Base-by-base conservation (phyloP, 1,140 invertebrate genomes). In the Eufriesea mexicana region DNA sequence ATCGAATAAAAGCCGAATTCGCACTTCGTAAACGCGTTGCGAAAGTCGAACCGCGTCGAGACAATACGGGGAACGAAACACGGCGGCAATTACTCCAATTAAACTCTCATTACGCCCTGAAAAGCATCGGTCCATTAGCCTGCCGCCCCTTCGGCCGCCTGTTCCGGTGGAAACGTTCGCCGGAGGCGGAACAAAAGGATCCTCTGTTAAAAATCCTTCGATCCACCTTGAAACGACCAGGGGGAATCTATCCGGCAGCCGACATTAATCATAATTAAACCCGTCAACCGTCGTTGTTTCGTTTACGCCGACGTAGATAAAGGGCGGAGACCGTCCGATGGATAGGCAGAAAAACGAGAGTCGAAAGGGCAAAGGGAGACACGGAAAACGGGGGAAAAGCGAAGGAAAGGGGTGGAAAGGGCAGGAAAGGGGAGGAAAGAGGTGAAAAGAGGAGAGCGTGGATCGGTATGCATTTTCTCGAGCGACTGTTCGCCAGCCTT, bases 221-320 rank as follows among this genome's bases (percentile, higher is more conserved):
- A 71, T 71, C 54, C 76, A 35, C 62, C 74, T 66, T 51, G 68
- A 28, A 47, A 28, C n/a, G 25, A 55, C 20, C 66, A 47, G 45
- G 0, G 66, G 16, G 14, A 25, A 28, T 45, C 20, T 20, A 45
- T 59, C n/a, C n/a, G 9, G 28, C 42, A 14, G 54, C 5, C 35
- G 16, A 20, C 71, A 74, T 74, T 74, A 74, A 74, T 74, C 71
- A 74, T 74, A 74, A 74, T 61, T 74, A 59, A 59, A 59, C 23
- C 71, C 47, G 35, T 72, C 20, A 23, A 35, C 12, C 54, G 54
- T 35, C 14, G 54, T 10, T n/a, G 71, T 73, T 55, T 73, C 54
- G 54, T 9, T 23, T 59, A n/a, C 42, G 14, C 8, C 68, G 67
- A 64, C 67, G 71, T 28, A 35, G 57, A 72, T n/a, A 72, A 57